Conservation (phyloP, 2,888 invertebrate genomes). For the Plusia festucae region DNA sequence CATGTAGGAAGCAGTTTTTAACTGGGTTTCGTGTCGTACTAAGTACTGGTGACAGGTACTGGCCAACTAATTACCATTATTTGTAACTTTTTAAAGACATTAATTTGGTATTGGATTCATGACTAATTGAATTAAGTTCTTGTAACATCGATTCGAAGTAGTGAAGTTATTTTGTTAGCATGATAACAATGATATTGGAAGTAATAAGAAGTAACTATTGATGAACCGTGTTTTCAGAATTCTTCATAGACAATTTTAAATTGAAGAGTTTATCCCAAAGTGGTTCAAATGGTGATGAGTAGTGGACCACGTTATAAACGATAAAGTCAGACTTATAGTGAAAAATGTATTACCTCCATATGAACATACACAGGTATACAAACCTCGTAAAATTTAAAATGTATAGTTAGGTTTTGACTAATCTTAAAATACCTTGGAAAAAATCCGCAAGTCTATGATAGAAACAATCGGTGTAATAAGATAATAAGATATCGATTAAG, state of each 20-base stretch:
- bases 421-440: slow-evolving; percentile 28
- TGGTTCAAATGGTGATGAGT: too few relatives aligned
- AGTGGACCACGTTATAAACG: too few relatives aligned
- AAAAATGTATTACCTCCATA: too few relatives aligned
- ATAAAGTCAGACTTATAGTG: too few relatives aligned
- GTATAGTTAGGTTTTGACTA: not conserved
- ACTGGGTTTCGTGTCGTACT: slow-evolving; percentile 25
- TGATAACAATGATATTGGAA: not conserved
- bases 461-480: too few relatives aligned
- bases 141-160: slow-evolving; percentile 17
- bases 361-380: too few relatives aligned
- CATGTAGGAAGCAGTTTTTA: slow-evolving; percentile 45
- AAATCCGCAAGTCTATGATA: slow-evolving; percentile 38
- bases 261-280: too few relatives aligned
- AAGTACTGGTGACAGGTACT: slow-evolving; percentile 38
- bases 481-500: slow-evolving; percentile 38
- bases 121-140: slow-evolving; percentile 27
- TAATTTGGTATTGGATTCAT: slow-evolving; percentile 14
- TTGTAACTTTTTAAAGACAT: slow-evolving; percentile 32
- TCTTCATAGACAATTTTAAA: too few relatives aligned
- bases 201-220: too few relatives aligned
- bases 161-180: slow-evolving; percentile 12
- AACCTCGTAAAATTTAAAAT: not conserved
- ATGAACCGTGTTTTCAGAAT: too few relatives aligned
- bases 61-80: slow-evolving; percentile 15